These are phyloP conservation scores for Drosophila tsacasi DNA, from an alignment of 1,140 invertebrate species.

Conservation along the genomic window DNA sequence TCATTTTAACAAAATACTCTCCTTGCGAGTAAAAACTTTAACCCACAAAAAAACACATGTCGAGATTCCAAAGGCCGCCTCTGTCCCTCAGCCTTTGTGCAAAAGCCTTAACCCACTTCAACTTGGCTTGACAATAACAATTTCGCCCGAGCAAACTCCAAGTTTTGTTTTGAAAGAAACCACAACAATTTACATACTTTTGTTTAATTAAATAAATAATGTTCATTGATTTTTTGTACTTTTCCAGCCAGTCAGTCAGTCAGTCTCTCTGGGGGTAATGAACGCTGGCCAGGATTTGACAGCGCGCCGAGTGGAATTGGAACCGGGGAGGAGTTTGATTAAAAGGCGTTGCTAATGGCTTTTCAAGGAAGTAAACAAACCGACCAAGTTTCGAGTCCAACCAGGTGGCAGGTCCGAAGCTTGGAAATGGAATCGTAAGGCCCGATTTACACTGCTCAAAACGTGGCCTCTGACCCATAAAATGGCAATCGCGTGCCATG, in stretches of 20 bases:
- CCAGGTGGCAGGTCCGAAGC: slow-evolving; percentile 8
- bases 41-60: slow-evolving; percentile 16
- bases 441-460: slow-evolving; percentile 12
- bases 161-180: slow-evolving; percentile 8
- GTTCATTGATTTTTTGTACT: slow-evolving; percentile 40
- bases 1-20: not conserved
- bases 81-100: not conserved
- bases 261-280: not conserved
- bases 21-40: not conserved
- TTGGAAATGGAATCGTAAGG: slow-evolving; percentile 42
- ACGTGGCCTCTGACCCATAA: slow-evolving; percentile 20
- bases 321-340: slow-evolving; percentile 53
- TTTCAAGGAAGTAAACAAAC: slow-evolving; percentile 28
- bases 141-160: slow-evolving; percentile 4
- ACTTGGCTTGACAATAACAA: not conserved
- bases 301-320: not conserved
- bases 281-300: slow-evolving; percentile 37
- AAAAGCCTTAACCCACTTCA: slow-evolving; percentile 25
- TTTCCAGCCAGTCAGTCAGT: not conserved
- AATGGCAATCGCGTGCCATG: slow-evolving; percentile 40
- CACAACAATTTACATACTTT: slow-evolving; percentile 26
- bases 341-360: slow-evolving; percentile 76
- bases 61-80: not conserved
- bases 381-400: not conserved
- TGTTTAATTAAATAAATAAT: slow-evolving; percentile 47